Percentiles rank a stretch among this genome's conserved stretches.
Conservation (phyloP, 1,140 invertebrate species). For the Wasmannia auropunctata region DNA sequence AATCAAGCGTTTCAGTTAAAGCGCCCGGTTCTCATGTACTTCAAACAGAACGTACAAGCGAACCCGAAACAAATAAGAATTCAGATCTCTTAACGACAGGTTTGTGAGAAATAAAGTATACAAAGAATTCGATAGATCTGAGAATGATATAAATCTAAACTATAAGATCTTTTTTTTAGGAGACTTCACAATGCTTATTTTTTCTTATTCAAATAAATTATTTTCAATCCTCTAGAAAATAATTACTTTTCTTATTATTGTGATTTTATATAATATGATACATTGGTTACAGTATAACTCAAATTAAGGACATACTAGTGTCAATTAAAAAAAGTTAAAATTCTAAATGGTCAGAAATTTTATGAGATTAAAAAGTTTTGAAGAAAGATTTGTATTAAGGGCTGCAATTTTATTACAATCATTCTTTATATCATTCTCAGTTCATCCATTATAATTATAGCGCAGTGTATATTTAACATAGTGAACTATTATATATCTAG, state of each 20-base stretch:
- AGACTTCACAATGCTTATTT: background rate
- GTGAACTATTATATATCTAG: background rate
- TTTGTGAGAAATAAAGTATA: background rate
- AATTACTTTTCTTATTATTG: background rate
- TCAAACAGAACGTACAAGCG: background rate
- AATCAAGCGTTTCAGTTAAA: background rate
- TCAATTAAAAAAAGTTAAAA: background rate
- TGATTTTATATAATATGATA: background rate
- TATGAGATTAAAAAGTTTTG: background rate
- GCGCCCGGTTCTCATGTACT: background rate
- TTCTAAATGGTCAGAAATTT: background rate
- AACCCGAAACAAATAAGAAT: background rate
- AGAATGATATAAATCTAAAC: background rate
- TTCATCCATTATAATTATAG: background rate
- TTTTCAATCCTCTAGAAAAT: background rate
- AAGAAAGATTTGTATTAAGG: background rate
- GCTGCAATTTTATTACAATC: background rate
- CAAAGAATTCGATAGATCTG: background rate
- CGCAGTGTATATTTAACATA: background rate
- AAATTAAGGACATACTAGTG: background rate
- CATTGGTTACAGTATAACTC: background rate
- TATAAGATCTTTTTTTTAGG: background rate
- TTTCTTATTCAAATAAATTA: background rate
- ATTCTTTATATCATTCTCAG: background rate
- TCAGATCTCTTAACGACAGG: background rate